Percentiles rank a stretch among this genome's conserved stretches.
These are phyloP conservation scores for Himantopus leucocephalus DNA, from an alignment of 2,113 vertebrate genomes.

Conservation along the genomic window DNA sequence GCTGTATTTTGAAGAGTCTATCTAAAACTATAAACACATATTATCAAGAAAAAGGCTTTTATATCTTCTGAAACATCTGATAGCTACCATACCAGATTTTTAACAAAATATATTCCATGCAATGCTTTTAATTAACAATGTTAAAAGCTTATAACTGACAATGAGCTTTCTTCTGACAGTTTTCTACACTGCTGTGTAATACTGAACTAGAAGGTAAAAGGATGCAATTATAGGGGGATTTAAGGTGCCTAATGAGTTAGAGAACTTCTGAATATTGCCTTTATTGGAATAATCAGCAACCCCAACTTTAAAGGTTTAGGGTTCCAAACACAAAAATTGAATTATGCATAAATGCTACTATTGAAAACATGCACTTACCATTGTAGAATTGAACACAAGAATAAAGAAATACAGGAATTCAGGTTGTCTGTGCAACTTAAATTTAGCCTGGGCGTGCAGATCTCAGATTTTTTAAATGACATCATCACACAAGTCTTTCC, in stretches of 20 bases:
- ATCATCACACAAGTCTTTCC: not conserved
- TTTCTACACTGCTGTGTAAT: not conserved
- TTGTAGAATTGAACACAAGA: not conserved
- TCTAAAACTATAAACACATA: not conserved
- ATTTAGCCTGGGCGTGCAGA: not conserved
- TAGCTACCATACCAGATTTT: not conserved
- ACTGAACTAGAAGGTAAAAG: not conserved
- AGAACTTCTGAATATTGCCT: not conserved
- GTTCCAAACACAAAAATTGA: not conserved
- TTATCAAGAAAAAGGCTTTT: not conserved
- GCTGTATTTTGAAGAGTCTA: not conserved
- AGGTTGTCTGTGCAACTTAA: not conserved
- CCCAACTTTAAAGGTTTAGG: not conserved
- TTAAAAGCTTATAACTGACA: not conserved
- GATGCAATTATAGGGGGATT: not conserved
- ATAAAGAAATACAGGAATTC: not conserved
- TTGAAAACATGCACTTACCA: not conserved
- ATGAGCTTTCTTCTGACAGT: not conserved
- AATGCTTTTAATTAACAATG: slow-evolving; percentile 20
- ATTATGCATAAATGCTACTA: not conserved
- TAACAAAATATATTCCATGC: not conserved
- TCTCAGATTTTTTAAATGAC: not conserved
- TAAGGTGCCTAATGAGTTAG: not conserved
- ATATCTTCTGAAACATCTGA: not conserved
- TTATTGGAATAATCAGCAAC: not conserved